These are phyloP conservation scores for Paraescarpia echinospica DNA, from an alignment of 1,140 invertebrate species.

Conservation along the genomic window DNA sequence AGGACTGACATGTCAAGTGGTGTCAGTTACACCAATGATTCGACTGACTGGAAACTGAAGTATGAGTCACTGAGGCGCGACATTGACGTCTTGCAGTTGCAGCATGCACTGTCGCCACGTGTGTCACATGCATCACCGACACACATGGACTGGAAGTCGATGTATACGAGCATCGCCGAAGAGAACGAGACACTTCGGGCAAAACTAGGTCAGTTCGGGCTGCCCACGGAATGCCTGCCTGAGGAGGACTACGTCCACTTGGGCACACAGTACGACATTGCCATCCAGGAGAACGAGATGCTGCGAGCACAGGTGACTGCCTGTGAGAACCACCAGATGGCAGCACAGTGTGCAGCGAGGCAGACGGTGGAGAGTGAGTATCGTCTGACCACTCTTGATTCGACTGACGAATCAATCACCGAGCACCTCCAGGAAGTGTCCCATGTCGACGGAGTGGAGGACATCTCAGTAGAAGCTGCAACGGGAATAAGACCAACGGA, in stretches of 20 bases:
- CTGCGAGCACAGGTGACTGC: background rate
- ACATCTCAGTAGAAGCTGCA: background rate
- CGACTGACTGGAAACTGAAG: background rate
- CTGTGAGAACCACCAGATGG: background rate
- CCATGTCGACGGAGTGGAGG: no score
- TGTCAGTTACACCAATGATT: background rate
- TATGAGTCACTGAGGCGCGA: background rate
- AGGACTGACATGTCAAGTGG: background rate
- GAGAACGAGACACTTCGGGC: slow-evolving; percentile 3
- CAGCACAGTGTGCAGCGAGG: background rate
- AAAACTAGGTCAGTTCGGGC: background rate
- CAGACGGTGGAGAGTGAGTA: background rate
- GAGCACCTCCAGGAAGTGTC: background rate
- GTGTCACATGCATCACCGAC: background rate
- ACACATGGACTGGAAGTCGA: background rate
- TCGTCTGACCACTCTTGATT: background rate
- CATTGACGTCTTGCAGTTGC: background rate
- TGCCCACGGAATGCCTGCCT: background rate
- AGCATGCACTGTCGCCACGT: background rate
- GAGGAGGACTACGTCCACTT: background rate
- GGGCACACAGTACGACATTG: background rate
- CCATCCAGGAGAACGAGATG: background rate
- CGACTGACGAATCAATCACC: background rate
- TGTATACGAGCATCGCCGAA: background rate
- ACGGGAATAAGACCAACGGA: background rate